Evolutionary conservation across 2,797 vertebrate species (phyloP), one percentile per base, ranked within the genome.

Genomic region (Pyrocephalus nanus): DNA sequence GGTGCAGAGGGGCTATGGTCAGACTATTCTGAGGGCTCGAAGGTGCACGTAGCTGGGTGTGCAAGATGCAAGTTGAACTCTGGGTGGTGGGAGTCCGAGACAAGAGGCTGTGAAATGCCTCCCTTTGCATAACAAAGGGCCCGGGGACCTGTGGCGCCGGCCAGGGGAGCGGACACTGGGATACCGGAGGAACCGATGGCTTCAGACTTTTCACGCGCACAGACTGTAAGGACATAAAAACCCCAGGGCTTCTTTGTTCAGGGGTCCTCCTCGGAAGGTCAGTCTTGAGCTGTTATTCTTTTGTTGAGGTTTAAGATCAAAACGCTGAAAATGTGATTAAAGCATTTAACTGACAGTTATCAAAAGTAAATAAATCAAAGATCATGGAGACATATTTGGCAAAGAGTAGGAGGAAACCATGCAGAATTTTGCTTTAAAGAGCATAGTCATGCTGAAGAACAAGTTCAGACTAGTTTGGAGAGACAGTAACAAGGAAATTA

Each of bases 391-490:
- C 5, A 27, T 6, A 79, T 75, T 90, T 80, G 42, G 77, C 50
- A 88, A 77, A 1, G 2, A 70, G 54, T 58, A 92, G 36, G 43
- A 80, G 54, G 74, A 93, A 95, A 84, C 16, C 1, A 27, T 34
- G 51, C 55, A 73, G 64, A 86, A 80, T 67, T 90, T 88, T 92
- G 14, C 67, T 75, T 92, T 48, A 88, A 94, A 88, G 71, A 95
- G 64, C 23, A 8, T 40, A 86, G 40, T 78, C 57, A 69, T 19
- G 27, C 36, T 83, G 87, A 91, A 86, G 51, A 65, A 32, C 88
- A 85, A 93, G 93, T 83, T 95, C 81, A 88, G 36, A 69, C 71
- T 61, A 67, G 51, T 79, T 78, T 67, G 30, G 38, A 79, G 72
- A 92, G 36, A 76, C 1, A 2, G 23, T 69, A 92, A 80, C 32